These are phyloP conservation scores for Pseudococcus jackbeardsleyi DNA, from an alignment of 2,888 invertebrate species.

Conservation along the genomic window DNA sequence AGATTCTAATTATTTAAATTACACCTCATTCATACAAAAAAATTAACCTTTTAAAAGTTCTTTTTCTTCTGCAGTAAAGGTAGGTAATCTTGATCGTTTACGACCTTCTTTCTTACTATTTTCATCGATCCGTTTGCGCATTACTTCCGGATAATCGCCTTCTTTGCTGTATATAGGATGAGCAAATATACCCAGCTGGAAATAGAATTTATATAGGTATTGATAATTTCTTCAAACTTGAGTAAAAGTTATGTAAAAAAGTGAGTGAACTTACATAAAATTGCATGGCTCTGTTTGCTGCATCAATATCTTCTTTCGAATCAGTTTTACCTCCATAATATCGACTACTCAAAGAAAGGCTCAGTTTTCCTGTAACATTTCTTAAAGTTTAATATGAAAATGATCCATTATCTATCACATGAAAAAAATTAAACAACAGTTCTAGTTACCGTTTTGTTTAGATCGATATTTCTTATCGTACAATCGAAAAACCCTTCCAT, in stretches of 20 bases:
- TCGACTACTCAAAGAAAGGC: slow-evolving; percentile 9
- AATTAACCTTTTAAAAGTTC: slow-evolving; percentile 71
- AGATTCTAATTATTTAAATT: slow-evolving; percentile 56
- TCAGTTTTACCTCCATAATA: slow-evolving; percentile 43
- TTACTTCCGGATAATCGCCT: slow-evolving; percentile 73
- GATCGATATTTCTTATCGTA: slow-evolving; percentile 75
- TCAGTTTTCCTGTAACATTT: slow-evolving; percentile 31
- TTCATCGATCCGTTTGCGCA: slow-evolving; percentile 71
- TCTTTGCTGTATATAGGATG: slow-evolving; percentile 67
- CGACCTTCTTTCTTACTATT: slow-evolving; percentile 71
- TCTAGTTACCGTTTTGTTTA: slow-evolving; percentile 72
- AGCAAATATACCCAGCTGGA: slow-evolving; percentile 67
- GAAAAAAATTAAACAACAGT: background rate
- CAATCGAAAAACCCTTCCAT: slow-evolving; percentile 76
- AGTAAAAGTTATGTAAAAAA: background rate
- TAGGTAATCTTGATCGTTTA: slow-evolving; percentile 71
- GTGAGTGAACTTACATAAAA: slow-evolving; percentile 41
- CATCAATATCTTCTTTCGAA: slow-evolving; percentile 47
- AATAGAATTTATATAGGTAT: background rate
- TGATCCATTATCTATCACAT: background rate
- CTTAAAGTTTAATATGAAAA: background rate
- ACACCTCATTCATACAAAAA: background rate
- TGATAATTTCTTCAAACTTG: background rate
- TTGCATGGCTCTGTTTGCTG: slow-evolving; percentile 45
- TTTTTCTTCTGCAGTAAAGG: slow-evolving; percentile 74